Conservation (phyloP, 2,113 vertebrate genomes). For the Lamprotornis superbus region DNA sequence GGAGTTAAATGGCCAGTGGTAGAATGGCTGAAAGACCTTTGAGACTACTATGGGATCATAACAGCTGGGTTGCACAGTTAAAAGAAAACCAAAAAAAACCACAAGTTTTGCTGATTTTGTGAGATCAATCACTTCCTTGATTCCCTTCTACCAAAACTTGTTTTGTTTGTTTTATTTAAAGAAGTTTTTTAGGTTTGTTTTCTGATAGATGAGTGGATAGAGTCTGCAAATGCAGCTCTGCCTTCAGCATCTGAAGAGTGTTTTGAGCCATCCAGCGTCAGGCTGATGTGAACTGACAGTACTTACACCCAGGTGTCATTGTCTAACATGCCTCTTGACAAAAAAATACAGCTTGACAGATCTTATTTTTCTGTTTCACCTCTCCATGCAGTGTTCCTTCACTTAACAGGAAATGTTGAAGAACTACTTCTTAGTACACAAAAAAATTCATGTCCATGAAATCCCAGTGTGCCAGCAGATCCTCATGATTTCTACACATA, state of each 20-base stretch:
- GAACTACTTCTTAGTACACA: background rate
- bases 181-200: background rate
- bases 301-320: constrained; percentile 14
- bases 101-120: background rate
- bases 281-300: constrained; percentile 45
- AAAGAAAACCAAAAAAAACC: background rate
- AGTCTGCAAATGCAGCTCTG: background rate
- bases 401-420: background rate
- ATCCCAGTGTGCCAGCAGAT: background rate
- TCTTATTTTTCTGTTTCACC: constrained; percentile 7
- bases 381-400: background rate
- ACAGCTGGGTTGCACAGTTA: background rate
- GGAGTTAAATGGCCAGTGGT: background rate
- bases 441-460: background rate
- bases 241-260: background rate
- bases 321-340: background rate
- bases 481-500: background rate
- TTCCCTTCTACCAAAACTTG: background rate
- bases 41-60: background rate
- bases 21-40: background rate
- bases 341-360: constrained; percentile 2
- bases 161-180: background rate
- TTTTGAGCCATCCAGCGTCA: background rate
- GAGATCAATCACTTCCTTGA: background rate
- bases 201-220: background rate